A percentile compares a stretch with the other conserved stretches of the same genome.
Evolutionary conservation across 2,113 vertebrate species (phyloP).

Genomic region (Xerus inauris): DNA sequence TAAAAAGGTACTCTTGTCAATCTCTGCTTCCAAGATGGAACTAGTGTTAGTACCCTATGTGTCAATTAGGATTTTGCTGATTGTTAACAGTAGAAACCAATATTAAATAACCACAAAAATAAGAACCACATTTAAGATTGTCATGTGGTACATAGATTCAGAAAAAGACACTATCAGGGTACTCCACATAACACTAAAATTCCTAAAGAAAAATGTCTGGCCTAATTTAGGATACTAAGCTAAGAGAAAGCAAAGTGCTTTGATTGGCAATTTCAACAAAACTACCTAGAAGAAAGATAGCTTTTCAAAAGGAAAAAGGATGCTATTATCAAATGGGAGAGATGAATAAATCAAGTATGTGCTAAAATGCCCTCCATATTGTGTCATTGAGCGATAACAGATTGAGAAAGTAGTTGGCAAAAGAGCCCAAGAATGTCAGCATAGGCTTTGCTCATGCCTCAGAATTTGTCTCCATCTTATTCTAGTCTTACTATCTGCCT

Average conservation of each 20-base stretch:
- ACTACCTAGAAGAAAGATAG: neutral
- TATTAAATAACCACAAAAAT: neutral
- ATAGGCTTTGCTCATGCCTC: neutral
- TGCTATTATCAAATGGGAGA: neutral
- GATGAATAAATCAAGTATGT: neutral
- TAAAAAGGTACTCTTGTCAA: neutral
- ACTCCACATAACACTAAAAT: neutral
- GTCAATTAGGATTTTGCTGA: neutral
- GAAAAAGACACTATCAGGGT: neutral
- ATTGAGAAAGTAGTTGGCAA: neutral
- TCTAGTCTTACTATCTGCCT: neutral
- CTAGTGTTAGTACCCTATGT: neutral
- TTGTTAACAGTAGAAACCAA: conserved; percentile 25
- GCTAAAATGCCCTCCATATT: neutral
- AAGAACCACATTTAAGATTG: neutral
- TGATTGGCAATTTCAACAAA: neutral
- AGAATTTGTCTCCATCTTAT: neutral
- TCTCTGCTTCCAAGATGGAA: neutral
- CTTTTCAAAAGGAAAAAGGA: neutral
- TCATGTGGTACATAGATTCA: neutral
- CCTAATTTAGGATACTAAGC: neutral
- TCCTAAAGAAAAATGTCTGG: neutral
- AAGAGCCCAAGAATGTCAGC: neutral
- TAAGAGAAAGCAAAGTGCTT: neutral
- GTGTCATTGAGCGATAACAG: neutral